Evolutionary conservation across 2,888 invertebrate species (phyloP), one percentile per base, ranked within the genome.

Genomic region (Sericinus montela): DNA sequence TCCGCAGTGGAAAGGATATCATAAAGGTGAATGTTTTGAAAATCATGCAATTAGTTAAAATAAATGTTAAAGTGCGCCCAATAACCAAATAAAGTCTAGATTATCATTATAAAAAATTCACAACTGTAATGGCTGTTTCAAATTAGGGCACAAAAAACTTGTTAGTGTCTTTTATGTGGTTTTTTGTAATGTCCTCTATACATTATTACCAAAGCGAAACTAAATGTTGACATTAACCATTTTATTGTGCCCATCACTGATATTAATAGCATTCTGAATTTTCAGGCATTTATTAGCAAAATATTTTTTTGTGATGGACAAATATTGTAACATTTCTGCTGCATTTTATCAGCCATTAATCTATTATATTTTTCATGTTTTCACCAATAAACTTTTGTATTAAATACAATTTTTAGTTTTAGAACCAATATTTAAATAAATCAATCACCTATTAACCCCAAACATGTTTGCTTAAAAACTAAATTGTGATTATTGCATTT

Each of bases 311-410:
- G 81, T 86, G 85, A 87, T 85, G 85, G 83, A 83, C 81, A 83
- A 72, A 80, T 85, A 86, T 88, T 88, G 88, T 88, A 86, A 87
- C 79, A 84, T 85, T 87, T 86, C 85, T 80, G 87, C 88, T 88
- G 87, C 88, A 86, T 88, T 87, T 87, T 87, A 86, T 85, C 88
- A 88, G 87, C 87, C 88, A 87, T 86, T 87, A 85, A 84, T 86
- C 87, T 85, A 87, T 87, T 87, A 88, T 88, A 88, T 88, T 88
- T 88, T 88, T 86, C 88, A 88, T 88, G 88, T 88, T 88, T 88
- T 88, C 88, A 88, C 88, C 88, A 88, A 88, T 88, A 88, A 88
- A 83, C 85, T 88, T 56, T 88, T 88, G 88, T 88, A 88, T 88
- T 86, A 87, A 87, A 88, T 88, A 87, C 86, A 87, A 84, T 81